Base-by-base conservation (phyloP, 2,888 invertebrate genomes). In the Cheilosia urbana region DNA sequence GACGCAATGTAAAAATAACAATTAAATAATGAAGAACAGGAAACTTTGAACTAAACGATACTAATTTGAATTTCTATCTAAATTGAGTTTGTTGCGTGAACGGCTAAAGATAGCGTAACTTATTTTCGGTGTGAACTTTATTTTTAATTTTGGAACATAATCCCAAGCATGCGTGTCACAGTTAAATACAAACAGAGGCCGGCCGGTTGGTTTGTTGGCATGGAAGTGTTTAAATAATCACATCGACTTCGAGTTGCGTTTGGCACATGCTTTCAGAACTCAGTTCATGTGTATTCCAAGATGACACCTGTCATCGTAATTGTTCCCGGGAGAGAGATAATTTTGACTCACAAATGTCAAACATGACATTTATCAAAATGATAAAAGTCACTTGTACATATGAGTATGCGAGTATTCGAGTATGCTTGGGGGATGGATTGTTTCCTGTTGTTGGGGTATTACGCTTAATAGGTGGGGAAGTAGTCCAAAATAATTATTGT, bases 251-350 rank as follows among this genome's bases (percentile, higher is more conserved):
- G 58, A 60, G 75, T 69, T 73, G 57, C 53, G 68, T 84, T 84
- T 80, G 79, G 84, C 84, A 84, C 84, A 80, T 84, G 84, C 84
- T 79, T 80, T 79, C 80, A 57, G 80, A 76, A 55, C 79, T 84
- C 84, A 84, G 75, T 80, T 55, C 71, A 58, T 63, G 45, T 84
- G 75, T 37, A 37, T 80, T 71, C 63, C 78, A 65, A 65, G 80
- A 84, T 84, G 84, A 84, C 84, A 84, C 84, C 84, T 84, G 84
- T 80, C 84, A 84, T 80, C 84, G 69, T 84, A 84, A 79, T 84
- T 79, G 84, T 84, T 69, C 71, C 60, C 47, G 11, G 37, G 57
- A 80, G 60, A 76, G 49, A 58, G 65, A 72, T 79, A 71, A 65
- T 71, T 79, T 75, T 84, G 79, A 84, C 78, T 75, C 58, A 79